These are phyloP conservation scores for Salvelinus sp. DNA, from an alignment of 2,113 vertebrate genomes.

Conservation along the genomic window DNA sequence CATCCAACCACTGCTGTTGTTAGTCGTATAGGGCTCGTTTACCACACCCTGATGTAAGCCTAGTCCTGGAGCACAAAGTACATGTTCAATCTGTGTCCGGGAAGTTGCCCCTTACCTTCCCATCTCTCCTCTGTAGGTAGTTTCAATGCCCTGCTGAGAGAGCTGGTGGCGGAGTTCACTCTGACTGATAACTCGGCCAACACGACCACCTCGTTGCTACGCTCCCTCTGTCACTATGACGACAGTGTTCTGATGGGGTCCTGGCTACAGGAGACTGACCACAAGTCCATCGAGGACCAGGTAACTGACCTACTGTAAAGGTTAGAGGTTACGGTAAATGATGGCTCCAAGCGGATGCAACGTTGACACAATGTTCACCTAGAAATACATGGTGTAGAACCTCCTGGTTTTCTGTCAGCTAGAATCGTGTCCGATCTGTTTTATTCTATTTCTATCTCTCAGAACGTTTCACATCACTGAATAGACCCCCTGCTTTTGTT, in stretches of 20 bases:
- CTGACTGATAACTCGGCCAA: slow-evolving; percentile 98
- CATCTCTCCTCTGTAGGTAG: slow-evolving; percentile 72
- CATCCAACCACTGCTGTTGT: not conserved
- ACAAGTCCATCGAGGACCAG: slow-evolving; percentile 99
- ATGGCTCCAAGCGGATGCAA: too few relatives aligned
- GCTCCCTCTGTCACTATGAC: slow-evolving; percentile 97
- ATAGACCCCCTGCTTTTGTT: too few relatives aligned
- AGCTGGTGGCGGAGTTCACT: slow-evolving; percentile 97
- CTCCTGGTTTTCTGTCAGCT: too few relatives aligned
- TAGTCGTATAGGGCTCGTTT: not conserved
- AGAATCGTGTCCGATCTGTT: too few relatives aligned
- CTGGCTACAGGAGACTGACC: slow-evolving; percentile 98
- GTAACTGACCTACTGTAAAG: slow-evolving; percentile 57
- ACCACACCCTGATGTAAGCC: too few relatives aligned
- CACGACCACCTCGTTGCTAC: slow-evolving; percentile 94
- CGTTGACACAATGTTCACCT: too few relatives aligned
- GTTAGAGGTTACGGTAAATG: too few relatives aligned
- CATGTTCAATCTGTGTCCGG: too few relatives aligned
- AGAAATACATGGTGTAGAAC: too few relatives aligned
- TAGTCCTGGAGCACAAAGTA: too few relatives aligned
- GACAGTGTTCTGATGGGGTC: slow-evolving; percentile 99
- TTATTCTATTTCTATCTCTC: too few relatives aligned
- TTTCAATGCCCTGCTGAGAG: slow-evolving; percentile 93
- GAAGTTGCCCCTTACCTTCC: not conserved
- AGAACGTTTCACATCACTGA: too few relatives aligned